Evolutionary conservation across 2,113 vertebrate genomes (phyloP), one percentile per base, ranked within the genome.

Genomic region (Sprattus sprattus): DNA sequence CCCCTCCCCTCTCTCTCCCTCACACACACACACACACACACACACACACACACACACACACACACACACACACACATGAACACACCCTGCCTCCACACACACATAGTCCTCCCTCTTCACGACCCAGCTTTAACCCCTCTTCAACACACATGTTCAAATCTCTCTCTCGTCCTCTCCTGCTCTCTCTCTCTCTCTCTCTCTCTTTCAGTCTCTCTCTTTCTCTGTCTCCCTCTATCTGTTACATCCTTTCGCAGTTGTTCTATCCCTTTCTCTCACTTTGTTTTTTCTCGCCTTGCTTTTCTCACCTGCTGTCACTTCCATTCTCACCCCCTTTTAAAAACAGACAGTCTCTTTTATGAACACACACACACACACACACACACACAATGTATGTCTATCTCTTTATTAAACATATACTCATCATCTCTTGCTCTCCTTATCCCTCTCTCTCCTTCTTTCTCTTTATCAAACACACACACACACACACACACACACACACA

Each of bases 141-240:
- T 89, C 92, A 89, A 90, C 91, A 91, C 91, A 92, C 90, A 94
- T 89, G 91, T 92, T 89, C 89, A 52, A 90, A 88, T 83, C 85
- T 87, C 89, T 90, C 89, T 57, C 82, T 64, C 82, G 47, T 50
- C 89, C 89, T 87, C 91, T 49, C 85, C 89, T 89, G 81, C 87
- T 81, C 91, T 87, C 88, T 86, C 87, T 83, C 88, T 85, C 80
- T 75, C 22, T 11, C 64, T 28, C n/a, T 71, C 64, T 71, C 64
- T 25, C n/a, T 28, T 8, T n/a, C 25, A 78, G 4, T 45, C 67
- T 84, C 25, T 32, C 22, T 67, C 46, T 84, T 28, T 2, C 13
- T 67, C 64, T 67, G n/a, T n/a, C 25, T 28, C 10, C 1, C 64
- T n/a, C n/a, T 67, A 6, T 75, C 39, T 28, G 25, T 28, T 9